phyloP scores from a whole-genome alignment of 2,797 vertebrate species.

The Gephyroberyx darwinii region DNA sequence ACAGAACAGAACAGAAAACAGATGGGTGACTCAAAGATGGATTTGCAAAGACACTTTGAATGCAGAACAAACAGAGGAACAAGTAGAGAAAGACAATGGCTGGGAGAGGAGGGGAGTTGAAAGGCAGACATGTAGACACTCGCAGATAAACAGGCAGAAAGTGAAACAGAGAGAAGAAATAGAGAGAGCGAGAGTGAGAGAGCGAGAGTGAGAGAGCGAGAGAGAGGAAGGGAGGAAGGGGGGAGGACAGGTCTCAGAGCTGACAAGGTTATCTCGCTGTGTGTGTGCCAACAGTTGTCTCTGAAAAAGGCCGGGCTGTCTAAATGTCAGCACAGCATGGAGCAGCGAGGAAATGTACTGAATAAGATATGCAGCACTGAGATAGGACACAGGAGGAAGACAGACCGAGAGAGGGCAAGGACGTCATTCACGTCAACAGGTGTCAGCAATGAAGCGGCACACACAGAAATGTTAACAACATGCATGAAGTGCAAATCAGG shows the following conservation, averaged over 20 bases:
- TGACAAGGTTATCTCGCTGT: conserved; percentile 62
- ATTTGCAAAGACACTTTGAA: conserved; percentile 20
- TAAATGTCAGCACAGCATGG: conserved; percentile 62
- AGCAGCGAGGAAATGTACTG: conserved; percentile 43
- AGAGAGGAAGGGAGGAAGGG: conserved; percentile 6
- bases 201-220: too few relatives aligned
- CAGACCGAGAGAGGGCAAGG: not conserved
- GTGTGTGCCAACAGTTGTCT: conserved; percentile 43
- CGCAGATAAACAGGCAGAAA: conserved; percentile 9
- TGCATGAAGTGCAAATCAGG: not conserved
- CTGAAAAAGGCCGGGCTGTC: conserved; percentile 50
- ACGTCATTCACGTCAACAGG: conserved; percentile 27
- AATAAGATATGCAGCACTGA: conserved; percentile 50
- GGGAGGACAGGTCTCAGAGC: conserved; percentile 30
- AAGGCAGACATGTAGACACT: not conserved
- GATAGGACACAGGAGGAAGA: not conserved
- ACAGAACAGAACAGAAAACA: conserved; percentile 16
- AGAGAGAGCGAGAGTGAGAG: not conserved
- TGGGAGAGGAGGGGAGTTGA: conserved; percentile 15
- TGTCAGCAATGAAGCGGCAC: conserved; percentile 14
- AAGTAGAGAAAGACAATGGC: conserved; percentile 11
- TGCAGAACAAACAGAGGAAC: not conserved
- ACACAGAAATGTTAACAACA: not conserved
- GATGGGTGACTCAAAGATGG: conserved; percentile 15
- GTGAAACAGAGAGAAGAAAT: conserved; percentile 2